phyloP scores from a whole-genome alignment of 2,888 invertebrate genomes.

The Leptopterna dolabrata region DNA sequence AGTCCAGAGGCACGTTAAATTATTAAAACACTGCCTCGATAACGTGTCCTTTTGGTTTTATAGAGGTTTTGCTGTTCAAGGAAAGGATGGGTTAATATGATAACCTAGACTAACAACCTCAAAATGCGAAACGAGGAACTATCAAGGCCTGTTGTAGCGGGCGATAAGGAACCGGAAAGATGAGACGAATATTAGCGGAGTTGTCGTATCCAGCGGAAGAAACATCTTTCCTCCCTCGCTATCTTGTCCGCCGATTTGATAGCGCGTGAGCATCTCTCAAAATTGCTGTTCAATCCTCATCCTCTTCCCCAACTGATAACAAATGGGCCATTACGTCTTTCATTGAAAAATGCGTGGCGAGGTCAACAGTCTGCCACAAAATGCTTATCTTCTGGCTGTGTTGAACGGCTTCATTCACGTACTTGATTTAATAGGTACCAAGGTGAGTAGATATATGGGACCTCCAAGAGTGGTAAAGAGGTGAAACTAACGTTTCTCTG shows the following conservation, averaged over 20 bases:
- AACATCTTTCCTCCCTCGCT: neutral
- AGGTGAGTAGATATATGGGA: no score
- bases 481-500: no score
- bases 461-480: no score
- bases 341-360: neutral
- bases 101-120: no score
- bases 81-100: no score
- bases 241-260: neutral
- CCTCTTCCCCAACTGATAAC: neutral
- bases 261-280: neutral
- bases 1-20: no score
- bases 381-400: no score
- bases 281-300: neutral
- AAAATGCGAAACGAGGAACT: neutral
- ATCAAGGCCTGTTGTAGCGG: neutral
- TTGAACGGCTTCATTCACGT: no score
- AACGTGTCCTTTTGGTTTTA: no score
- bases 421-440: no score
- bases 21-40: no score
- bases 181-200: slow-evolving; percentile 1
- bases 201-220: slow-evolving; percentile 2
- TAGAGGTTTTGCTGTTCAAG: no score
- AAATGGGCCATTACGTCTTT: neutral
- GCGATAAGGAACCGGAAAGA: neutral
- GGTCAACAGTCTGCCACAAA: neutral